phyloP scores from a whole-genome alignment of 2,113 vertebrate genomes.

The Ia io region DNA sequence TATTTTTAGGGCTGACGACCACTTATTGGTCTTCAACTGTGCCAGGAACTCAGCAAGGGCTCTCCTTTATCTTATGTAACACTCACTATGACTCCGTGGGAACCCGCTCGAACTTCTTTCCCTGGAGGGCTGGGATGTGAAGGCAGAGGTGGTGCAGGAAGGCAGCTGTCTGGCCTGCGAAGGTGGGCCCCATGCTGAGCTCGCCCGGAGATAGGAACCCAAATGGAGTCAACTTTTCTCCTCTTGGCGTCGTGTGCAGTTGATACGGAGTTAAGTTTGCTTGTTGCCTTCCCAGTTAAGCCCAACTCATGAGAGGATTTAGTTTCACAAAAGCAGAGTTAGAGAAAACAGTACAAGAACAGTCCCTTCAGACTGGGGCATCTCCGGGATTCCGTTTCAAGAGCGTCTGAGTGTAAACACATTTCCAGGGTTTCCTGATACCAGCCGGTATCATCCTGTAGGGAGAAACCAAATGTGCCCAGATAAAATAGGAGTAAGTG shows the following conservation, averaged over 20 bases:
- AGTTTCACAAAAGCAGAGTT: constrained; percentile 49
- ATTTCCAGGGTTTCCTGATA: constrained; percentile 54
- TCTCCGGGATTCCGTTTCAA: constrained; percentile 54
- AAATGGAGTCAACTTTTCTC: background rate
- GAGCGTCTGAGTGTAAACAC: constrained; percentile 55
- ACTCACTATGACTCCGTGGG: background rate
- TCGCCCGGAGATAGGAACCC: background rate
- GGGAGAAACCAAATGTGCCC: constrained; percentile 49
- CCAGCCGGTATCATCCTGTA: constrained; percentile 31
- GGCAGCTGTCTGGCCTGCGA: background rate
- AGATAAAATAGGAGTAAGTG: constrained; percentile 46
- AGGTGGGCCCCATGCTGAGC: background rate
- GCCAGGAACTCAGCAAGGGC: background rate
- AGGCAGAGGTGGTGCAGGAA: background rate
- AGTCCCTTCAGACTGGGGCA: constrained; percentile 34
- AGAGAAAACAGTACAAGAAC: constrained; percentile 37
- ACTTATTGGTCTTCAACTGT: background rate
- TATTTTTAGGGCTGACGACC: background rate
- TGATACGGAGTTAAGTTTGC: constrained; percentile 38
- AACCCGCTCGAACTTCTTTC: background rate
- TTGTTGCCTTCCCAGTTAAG: background rate
- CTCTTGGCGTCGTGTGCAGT: background rate
- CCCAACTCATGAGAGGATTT: background rate
- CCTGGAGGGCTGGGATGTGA: background rate
- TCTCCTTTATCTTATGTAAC: background rate